These are phyloP conservation scores for Plotosus lineatus DNA, from an alignment of 2,113 vertebrate species.

Conservation along the genomic window DNA sequence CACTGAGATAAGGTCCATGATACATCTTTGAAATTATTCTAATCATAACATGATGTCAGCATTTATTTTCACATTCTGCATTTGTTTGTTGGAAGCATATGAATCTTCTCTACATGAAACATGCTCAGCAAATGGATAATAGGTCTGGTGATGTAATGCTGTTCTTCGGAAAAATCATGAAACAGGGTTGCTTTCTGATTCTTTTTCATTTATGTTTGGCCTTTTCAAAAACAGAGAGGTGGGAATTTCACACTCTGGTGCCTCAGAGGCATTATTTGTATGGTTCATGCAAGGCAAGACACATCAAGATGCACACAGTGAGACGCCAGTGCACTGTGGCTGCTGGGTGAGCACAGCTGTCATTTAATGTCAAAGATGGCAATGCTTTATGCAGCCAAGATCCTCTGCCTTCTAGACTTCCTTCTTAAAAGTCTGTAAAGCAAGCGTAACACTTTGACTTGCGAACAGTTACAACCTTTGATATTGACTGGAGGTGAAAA, in stretches of 20 bases:
- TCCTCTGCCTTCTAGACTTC: not conserved
- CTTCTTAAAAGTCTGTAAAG: constrained; percentile 14
- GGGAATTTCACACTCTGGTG: constrained; percentile 21
- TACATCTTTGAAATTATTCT: not conserved
- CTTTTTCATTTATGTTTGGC: constrained; percentile 11
- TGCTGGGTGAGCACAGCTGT: constrained; percentile 31
- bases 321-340: constrained; percentile 19
- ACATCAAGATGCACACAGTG: constrained; percentile 38
- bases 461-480: not conserved
- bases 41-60: not conserved
- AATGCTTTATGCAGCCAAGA: constrained; percentile 7
- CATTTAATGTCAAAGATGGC: constrained; percentile 47
- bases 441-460: constrained; percentile 23
- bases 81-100: not conserved
- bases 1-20: not conserved
- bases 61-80: not conserved
- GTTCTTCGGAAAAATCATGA: not conserved
- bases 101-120: not conserved
- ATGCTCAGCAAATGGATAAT: not conserved
- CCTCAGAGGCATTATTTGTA: constrained; percentile 42
- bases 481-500: not conserved
- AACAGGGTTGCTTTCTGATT: constrained; percentile 16
- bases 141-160: not conserved
- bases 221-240: constrained; percentile 35
- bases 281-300: constrained; percentile 44